Base-by-base conservation (phyloP, 1,140 invertebrate species). In the Drosophila murphyi region DNA sequence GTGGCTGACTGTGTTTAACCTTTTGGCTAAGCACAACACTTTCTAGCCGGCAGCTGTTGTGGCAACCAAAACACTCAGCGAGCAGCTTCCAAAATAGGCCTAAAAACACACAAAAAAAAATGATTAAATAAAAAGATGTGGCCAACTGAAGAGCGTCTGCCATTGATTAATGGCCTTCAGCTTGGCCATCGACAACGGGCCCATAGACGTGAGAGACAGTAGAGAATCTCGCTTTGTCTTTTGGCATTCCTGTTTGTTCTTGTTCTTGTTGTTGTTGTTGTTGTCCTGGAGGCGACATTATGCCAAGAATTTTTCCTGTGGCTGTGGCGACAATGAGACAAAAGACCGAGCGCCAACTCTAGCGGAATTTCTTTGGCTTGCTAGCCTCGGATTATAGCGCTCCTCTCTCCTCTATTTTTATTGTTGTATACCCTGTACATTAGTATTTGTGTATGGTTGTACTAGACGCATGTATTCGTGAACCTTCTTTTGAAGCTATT, bases 101-200 rank as follows among this genome's bases (percentile, higher is more conserved):
- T 20, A 1, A 20, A 32, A 63, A 52, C 7, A 52, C 7, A 4
- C 3, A 29, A 4, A 52, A 34, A 1, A 34, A 52, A n/a, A 34
- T 3, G 34, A 34, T 4, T 43, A 60, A 48, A n/a, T 6, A 12
- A 62, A 55, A 54, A 59, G 52, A 61, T 70, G 61, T 59, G 61
- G 43, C 52, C 54, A 12, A 63, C 47, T 63, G 50, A 71, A 73
- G 57, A 69, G 72, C 71, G 71, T 64, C 62, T 76, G 72, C 54
- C 81, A 80, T 80, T 83, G 80, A 83, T 83, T 83, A 83, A 83
- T 83, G 77, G 57, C 76, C 43, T 32, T 50, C 32, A 12, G 64
- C 31, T 48, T 48, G 63, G 63, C 80, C 79, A 82, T 83, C 74
- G 80, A 71, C 78, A 80, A 76, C 57, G 59, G 31, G n/a, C 45